A percentile compares a stretch with the other conserved stretches of the same genome.
Conservation (phyloP, 1,140 invertebrate species). For the Papilio glaucus region DNA sequence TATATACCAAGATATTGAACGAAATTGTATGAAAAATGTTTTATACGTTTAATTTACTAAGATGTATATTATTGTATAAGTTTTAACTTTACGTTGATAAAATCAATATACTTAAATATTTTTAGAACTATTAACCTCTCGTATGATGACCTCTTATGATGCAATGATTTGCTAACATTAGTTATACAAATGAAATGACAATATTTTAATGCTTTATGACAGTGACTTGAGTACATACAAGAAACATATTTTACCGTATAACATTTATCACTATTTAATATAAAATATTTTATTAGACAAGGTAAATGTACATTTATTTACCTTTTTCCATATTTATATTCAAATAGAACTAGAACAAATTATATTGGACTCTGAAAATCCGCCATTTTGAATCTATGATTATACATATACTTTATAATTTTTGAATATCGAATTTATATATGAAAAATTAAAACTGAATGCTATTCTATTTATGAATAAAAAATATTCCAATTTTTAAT, state of each 20-base stretch:
- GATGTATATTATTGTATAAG: too few species aligned
- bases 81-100: too few species aligned
- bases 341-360: too few species aligned
- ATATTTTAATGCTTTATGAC: not conserved
- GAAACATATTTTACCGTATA: not conserved
- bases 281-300: not conserved
- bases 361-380: not conserved
- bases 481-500: too few species aligned
- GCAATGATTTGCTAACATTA: constrained; percentile 17
- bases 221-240: not conserved
- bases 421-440: not conserved
- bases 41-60: too few species aligned
- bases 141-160: not conserved
- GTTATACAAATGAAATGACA: not conserved
- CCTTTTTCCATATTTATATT: not conserved
- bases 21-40: not conserved
- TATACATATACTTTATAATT: not conserved
- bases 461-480: not conserved
- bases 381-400: not conserved
- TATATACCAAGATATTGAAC: not conserved
- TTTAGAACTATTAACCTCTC: not conserved
- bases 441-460: not conserved
- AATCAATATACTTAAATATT: not conserved
- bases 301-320: not conserved
- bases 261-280: not conserved